A percentile compares a stretch with the other conserved stretches of the same genome.
phyloP scores from a whole-genome alignment of 2,888 invertebrate genomes.

The Celastrina argiolus region DNA sequence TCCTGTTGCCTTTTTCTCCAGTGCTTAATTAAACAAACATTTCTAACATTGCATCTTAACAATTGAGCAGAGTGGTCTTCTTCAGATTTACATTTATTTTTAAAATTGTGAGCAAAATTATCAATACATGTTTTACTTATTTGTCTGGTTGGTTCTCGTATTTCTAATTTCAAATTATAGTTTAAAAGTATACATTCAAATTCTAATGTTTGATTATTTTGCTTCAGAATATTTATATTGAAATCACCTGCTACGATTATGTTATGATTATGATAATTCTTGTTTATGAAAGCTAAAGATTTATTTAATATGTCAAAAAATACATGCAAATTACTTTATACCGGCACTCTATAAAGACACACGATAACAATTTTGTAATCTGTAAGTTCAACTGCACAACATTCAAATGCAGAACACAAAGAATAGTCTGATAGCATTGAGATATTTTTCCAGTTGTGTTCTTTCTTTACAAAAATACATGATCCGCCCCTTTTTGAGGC shows the following conservation, averaged over 20 bases:
- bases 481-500: neutral
- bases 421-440: neutral
- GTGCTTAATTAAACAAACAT: neutral
- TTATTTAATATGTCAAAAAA: neutral
- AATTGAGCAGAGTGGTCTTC: neutral
- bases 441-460: neutral
- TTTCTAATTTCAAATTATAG: neutral
- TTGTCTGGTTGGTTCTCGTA: neutral
- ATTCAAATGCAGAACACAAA: neutral
- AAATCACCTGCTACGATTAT: neutral
- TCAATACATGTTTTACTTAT: neutral
- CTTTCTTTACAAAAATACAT: neutral
- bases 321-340: neutral
- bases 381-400: neutral
- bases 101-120: conserved; percentile 6
- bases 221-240: no score
- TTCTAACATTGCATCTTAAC: neutral
- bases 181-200: no score
- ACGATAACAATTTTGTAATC: neutral
- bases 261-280: neutral
- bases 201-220: no score
- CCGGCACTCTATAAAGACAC: neutral
- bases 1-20: neutral
- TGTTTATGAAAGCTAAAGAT: neutral
- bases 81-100: neutral